Percentiles rank a stretch among this genome's conserved stretches.
Evolutionary conservation across 1,140 invertebrate genomes (phyloP).

Genomic region (Drosophila bifasciata): DNA sequence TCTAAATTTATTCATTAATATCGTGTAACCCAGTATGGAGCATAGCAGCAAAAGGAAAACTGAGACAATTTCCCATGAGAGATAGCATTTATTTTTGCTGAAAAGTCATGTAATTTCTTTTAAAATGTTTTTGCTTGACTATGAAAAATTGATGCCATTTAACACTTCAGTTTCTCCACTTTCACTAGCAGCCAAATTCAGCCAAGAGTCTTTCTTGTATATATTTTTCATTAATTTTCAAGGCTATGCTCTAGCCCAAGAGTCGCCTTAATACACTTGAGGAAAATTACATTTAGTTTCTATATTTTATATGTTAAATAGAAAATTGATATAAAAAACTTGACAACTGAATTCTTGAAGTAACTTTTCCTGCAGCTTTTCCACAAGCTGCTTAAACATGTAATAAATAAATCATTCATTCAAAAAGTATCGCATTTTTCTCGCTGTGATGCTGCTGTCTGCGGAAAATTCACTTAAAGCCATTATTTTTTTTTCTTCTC

Average conservation of each 20-base stretch:
- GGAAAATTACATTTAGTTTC: too few relatives aligned
- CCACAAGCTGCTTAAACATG: too few relatives aligned
- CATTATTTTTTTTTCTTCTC: constrained; percentile 46
- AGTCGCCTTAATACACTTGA: constrained; percentile 21
- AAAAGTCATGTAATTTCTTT: constrained; percentile 66
- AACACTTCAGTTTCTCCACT: constrained; percentile 12
- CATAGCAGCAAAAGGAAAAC: constrained; percentile 11
- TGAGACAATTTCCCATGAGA: constrained; percentile 10
- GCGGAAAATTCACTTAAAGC: constrained; percentile 54
- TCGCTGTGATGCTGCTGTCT: too few relatives aligned
- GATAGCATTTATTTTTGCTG: constrained; percentile 20
- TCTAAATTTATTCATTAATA: constrained; percentile 32
- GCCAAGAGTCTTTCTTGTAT: background rate
- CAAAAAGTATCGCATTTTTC: too few relatives aligned
- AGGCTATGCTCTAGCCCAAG: constrained; percentile 19
- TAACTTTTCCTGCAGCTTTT: too few relatives aligned
- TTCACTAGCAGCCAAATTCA: background rate
- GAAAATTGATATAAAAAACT: too few relatives aligned
- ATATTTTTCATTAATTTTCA: constrained; percentile 8
- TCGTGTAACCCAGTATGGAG: background rate
- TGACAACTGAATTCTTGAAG: too few relatives aligned
- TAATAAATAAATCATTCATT: too few relatives aligned
- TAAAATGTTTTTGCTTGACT: constrained; percentile 62
- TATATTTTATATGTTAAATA: too few relatives aligned
- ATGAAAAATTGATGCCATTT: constrained; percentile 65